A percentile compares a stretch with the other conserved stretches of the same genome.
phyloP scores from a whole-genome alignment of 2,797 vertebrate genomes.

The Alca torda region DNA sequence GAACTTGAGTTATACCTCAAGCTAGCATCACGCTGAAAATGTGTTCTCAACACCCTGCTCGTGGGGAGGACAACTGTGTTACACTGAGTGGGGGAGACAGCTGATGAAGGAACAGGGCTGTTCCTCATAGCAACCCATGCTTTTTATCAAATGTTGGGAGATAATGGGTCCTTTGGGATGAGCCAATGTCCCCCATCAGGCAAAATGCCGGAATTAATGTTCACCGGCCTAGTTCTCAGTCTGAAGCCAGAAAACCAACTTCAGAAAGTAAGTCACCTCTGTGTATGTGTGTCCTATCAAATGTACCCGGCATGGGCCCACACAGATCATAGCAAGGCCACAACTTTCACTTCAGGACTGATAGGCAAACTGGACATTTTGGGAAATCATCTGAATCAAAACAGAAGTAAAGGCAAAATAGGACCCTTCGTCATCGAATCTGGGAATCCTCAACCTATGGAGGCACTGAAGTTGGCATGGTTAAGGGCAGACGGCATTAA shows the following conservation, averaged over 20 bases:
- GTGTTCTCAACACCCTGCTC: background rate
- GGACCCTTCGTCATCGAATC: background rate
- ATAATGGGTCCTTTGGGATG: background rate
- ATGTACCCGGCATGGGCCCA: accelerated
- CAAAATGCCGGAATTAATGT: background rate
- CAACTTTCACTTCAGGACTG: background rate
- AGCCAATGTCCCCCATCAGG: background rate
- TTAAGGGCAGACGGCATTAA: background rate
- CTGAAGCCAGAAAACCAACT: background rate
- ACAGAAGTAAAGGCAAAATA: background rate
- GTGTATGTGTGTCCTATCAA: background rate
- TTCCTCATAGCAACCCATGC: background rate
- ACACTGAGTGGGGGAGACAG: background rate
- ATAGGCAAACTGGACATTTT: background rate
- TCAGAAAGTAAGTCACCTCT: background rate
- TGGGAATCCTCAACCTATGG: background rate
- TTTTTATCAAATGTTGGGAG: background rate
- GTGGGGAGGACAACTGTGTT: background rate
- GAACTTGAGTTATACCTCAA: background rate
- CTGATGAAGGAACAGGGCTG: background rate
- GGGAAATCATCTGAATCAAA: background rate
- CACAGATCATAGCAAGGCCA: background rate
- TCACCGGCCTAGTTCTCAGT: background rate
- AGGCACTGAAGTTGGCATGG: background rate
- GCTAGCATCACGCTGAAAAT: background rate